These are phyloP conservation scores for Zaprionus ghesquierei DNA, from an alignment of 1,140 invertebrate species.

Conservation along the genomic window DNA sequence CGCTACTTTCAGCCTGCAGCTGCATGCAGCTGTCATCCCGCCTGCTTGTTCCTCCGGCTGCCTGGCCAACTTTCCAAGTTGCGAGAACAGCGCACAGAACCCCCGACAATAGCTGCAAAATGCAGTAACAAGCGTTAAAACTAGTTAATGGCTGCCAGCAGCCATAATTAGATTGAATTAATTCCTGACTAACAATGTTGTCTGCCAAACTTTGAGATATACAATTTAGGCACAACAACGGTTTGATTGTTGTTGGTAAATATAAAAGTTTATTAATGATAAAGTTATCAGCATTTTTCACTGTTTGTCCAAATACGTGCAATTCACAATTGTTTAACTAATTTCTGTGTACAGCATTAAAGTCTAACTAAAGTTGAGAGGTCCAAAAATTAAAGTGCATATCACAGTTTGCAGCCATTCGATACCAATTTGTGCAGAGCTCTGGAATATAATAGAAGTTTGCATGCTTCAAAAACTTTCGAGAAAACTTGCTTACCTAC, in stretches of 20 bases:
- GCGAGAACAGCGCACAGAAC: neutral
- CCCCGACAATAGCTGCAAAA: constrained; percentile 26
- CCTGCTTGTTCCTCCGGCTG: neutral
- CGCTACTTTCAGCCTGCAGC: neutral
- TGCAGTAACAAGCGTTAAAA: constrained; percentile 29
- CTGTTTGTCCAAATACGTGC: neutral
- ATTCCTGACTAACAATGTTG: neutral
- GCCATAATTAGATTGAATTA: constrained; percentile 31
- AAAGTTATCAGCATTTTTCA: neutral
- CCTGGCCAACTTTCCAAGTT: constrained; percentile 9
- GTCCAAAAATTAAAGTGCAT: neutral
- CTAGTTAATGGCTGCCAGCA: constrained; percentile 28
- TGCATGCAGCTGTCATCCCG: neutral
- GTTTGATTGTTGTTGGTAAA: neutral
- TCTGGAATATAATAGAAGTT: neutral
- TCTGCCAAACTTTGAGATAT: neutral
- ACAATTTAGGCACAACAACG: neutral
- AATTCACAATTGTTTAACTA: neutral
- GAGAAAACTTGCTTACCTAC: neutral
- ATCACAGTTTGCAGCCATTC: neutral
- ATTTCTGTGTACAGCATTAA: neutral
- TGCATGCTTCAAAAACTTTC: neutral
- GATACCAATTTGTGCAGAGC: neutral
- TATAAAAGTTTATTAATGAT: neutral
- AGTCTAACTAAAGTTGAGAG: neutral